Percentiles rank a stretch among this genome's conserved stretches.
phyloP scores from a whole-genome alignment of 1,140 invertebrate genomes.

The Eriosoma lanigerum region DNA sequence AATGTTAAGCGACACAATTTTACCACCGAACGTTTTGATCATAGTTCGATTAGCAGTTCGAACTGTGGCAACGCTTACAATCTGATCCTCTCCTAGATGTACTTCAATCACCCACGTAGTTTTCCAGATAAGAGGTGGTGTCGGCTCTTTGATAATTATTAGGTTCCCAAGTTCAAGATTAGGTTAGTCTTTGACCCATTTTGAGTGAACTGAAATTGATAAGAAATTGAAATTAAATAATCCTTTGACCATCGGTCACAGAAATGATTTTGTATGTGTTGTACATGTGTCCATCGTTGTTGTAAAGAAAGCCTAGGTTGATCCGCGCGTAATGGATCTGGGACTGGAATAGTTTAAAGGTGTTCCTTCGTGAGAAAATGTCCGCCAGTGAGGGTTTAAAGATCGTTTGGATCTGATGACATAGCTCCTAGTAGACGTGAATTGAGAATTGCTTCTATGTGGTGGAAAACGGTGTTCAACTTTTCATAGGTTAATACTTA shows the following conservation, averaged over 20 bases:
- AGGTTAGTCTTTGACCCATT: neutral
- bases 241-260: slow-evolving; percentile 19
- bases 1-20: too few species aligned
- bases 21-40: neutral
- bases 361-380: slow-evolving; percentile 56
- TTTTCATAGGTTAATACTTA: slow-evolving; percentile 53
- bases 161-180: slow-evolving; percentile 47
- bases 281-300: neutral
- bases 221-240: too few species aligned
- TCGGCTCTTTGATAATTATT: slow-evolving; percentile 21
- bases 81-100: slow-evolving; percentile 32
- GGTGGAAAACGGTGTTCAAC: slow-evolving; percentile 55
- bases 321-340: neutral
- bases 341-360: slow-evolving; percentile 17
- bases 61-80: slow-evolving; percentile 45
- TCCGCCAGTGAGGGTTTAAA: slow-evolving; percentile 55
- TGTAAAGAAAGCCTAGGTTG: neutral
- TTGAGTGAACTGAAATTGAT: neutral
- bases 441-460: slow-evolving; percentile 58
- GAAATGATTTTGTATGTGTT: neutral
- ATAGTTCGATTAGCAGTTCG: slow-evolving; percentile 25
- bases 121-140: slow-evolving; percentile 39
- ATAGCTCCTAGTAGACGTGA: slow-evolving; percentile 55
- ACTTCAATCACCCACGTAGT: slow-evolving; percentile 26
- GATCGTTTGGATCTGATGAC: slow-evolving; percentile 53